phyloP scores from a whole-genome alignment of 2,888 invertebrate species.

The Plebejus anna region DNA sequence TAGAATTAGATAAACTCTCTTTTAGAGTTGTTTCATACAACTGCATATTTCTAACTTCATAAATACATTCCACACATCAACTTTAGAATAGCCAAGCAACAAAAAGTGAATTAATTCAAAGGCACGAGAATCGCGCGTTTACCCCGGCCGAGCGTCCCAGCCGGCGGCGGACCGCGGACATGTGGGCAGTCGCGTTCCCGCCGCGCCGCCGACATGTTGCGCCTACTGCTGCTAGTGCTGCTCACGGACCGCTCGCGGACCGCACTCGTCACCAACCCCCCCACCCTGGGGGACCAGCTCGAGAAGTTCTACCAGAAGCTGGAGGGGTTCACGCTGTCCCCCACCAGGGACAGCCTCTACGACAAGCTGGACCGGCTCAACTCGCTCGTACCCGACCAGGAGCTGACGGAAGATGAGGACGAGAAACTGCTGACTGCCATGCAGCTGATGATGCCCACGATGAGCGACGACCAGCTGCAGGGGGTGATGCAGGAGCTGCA shows the following conservation, averaged over 20 bases:
- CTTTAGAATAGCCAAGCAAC: not conserved
- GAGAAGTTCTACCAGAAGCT: slow-evolving; percentile 61
- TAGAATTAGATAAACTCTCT: no score
- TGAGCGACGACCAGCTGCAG: slow-evolving; percentile 58
- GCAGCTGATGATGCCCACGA: slow-evolving; percentile 54
- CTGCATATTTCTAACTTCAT: not conserved
- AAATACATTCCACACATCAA: not conserved
- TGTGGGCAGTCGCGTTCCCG: slow-evolving; percentile 50
- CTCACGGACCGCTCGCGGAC: slow-evolving; percentile 52
- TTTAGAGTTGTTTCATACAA: not conserved
- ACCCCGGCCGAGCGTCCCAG: slow-evolving; percentile 45
- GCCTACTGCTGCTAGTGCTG: slow-evolving; percentile 50
- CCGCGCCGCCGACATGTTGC: slow-evolving; percentile 60
- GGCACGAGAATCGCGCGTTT: slow-evolving; percentile 32
- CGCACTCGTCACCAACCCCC: slow-evolving; percentile 58
- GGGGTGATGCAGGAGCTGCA: slow-evolving; percentile 60
- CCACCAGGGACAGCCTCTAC: slow-evolving; percentile 47
- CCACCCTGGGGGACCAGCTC: slow-evolving; percentile 55
- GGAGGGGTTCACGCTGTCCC: slow-evolving; percentile 53
- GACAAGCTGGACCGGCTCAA: slow-evolving; percentile 61
- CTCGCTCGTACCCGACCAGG: slow-evolving; percentile 51
- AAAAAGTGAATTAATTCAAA: not conserved
- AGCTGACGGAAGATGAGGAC: slow-evolving; percentile 60
- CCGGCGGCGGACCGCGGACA: slow-evolving; percentile 29
- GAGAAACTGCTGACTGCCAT: slow-evolving; percentile 61